Base-by-base conservation (phyloP, 2,888 invertebrate species). In the Conistra vaccinii region DNA sequence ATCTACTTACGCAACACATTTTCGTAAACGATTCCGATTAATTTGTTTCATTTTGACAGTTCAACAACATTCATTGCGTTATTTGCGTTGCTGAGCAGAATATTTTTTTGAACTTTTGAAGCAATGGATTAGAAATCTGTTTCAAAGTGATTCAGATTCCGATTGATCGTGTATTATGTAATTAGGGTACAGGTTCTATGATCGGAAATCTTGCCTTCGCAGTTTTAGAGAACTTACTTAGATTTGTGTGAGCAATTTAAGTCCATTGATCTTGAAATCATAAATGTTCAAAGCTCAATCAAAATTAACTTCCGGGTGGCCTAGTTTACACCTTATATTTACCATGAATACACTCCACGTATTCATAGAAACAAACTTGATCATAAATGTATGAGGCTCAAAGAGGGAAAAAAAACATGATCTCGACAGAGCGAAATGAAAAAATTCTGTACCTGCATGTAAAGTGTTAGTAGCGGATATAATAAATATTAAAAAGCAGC, bases 401-500 rank as follows among this genome's bases (percentile, higher is more conserved):
- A 66, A n/a, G 17, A n/a, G 35, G 32, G n/a, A 29, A 69, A 78
- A 78, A 26, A 69, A 61, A 78, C 57, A 71, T 35, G 57, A 65
- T 32, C 65, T 55, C 71, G 32, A 53, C 53, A 42, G 58, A 70
- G 35, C 58, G 62, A 73, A 78, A 82, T 83, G 73, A 73, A 82
- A 82, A 81, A 82, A 67, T 26, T 66, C 48, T 55, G 45, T 66
- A 61, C 68, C 45, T 61, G 45, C 29, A 71, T 73, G 48, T 48
- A 78, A 73, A 74, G 35, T 78, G 71, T 82, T 74, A 69, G 79
- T 60, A 81, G 60, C 68, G 78, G 70, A 65, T 58, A 78, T 73
- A 73, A 78, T 83, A 82, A 82, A 82, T 82, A 82, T 82, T 82
- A 82, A 82, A 81, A 78, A 60, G 39, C 67, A 65, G 78, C 60